Evolutionary conservation across 1,140 invertebrate genomes (phyloP), one percentile per base, ranked within the genome.

Genomic region (Oedothorax gibbosus): DNA sequence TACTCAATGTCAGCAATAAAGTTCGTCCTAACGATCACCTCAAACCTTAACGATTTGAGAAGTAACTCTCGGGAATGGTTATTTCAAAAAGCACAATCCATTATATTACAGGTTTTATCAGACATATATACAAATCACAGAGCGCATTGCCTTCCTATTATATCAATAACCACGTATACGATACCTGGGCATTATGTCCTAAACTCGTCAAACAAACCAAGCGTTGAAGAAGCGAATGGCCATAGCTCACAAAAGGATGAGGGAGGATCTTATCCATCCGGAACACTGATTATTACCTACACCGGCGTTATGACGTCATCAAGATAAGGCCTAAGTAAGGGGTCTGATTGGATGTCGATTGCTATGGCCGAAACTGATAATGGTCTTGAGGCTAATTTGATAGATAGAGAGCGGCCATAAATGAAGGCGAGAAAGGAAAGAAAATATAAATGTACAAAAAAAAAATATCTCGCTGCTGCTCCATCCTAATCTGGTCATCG

Each of bases 221-320:
- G 69, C 69, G 54, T 53, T 71, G 69, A 71, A 71, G 35, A 35
- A 35, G 35, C 50, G 50, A 71, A 71, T 53, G 50, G 54, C 18
- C 72, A 7, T 56, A 21, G 15, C 21, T 21, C 35, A 75, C 72
- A 75, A 75, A 75, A 56, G 68, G 53, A 75, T 57, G 72, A 3
- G 18, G 51, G 72, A 3, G 18, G 51, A 75, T 18, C 54, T 57
- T 21, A 75, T 62, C 69, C 7, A 51, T 71, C 69, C 69, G 69
- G 72, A 75, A 57, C 72, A 75, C 12, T 21, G 72, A 75, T 75
- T 57, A 75, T 75, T 75, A 57, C 72, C 72, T 75, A 57, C 72
- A 56, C 54, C 54, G 72, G 20, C 18, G 53, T 35, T 15, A 57
- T 75, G 72, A 75, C 72, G 72, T 75, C 54, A 75, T 75, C 72